Conservation (phyloP, 2,888 invertebrate genomes). For the Limnephilus rhombicus region DNA sequence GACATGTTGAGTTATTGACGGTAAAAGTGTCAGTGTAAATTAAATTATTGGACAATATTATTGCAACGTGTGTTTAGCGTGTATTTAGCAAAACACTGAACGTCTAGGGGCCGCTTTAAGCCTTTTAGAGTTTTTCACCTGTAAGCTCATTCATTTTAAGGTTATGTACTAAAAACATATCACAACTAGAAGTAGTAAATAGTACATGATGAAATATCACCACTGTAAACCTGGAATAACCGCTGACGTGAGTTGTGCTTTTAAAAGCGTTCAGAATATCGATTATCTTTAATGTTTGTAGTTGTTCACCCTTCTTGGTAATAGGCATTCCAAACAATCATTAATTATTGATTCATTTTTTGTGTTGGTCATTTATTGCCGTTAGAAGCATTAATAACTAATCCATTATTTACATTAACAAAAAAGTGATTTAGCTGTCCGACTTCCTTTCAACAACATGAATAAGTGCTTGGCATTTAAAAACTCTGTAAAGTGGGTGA, state of each 20-base stretch:
- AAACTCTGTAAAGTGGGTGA: too few species aligned
- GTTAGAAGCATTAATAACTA: neutral
- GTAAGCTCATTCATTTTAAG: too few species aligned
- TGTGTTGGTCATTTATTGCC: neutral
- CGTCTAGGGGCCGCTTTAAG: too few species aligned
- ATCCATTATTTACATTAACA: neutral
- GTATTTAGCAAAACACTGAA: too few species aligned
- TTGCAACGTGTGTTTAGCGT: too few species aligned
- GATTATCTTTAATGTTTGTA: neutral
- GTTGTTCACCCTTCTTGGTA: neutral
- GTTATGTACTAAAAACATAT: too few species aligned
- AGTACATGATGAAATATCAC: neutral
- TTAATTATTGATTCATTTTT: neutral
- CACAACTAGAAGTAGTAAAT: neutral
- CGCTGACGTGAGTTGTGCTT: neutral
- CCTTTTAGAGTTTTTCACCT: too few species aligned
- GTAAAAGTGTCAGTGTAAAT: too few species aligned
- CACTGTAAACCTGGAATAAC: neutral
- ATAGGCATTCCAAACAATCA: neutral
- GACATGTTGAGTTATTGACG: too few species aligned
- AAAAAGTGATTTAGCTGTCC: neutral
- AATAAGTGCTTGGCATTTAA: too few species aligned
- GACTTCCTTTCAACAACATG: too few species aligned
- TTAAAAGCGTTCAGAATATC: neutral
- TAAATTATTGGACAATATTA: too few species aligned